Base-by-base conservation (phyloP, 2,888 invertebrate species). In the Frankliniella fusca region DNA sequence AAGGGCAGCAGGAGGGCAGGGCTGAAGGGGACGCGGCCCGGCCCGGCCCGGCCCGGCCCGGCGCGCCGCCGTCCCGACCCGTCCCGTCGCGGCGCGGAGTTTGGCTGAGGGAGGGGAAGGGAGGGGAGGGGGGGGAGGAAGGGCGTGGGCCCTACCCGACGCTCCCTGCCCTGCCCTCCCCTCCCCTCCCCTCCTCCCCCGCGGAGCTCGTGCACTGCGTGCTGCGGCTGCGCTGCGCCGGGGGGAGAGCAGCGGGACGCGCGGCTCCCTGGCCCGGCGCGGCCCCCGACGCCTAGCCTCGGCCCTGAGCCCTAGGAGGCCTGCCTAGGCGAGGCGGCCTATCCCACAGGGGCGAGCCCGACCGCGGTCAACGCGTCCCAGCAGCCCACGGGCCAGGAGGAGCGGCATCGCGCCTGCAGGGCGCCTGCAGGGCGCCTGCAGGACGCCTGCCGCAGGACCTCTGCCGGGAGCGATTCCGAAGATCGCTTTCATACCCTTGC, bases 81-180 rank as follows among this genome's bases (percentile, higher is more conserved):
- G 54, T 5, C 18, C 54, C 70, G 70, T n/a, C 23, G 11, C 70
- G 70, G 27, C 70, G 70, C 70, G 70, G 70, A 76, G 70, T 76
- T 76, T 76, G 61, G 61, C 61, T 61, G 61, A 20, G 70, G 27
- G 70, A 54, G 70, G 70, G 23, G 70, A 27, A 12, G 70, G 70
- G 27, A 61, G 61, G n/a, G 61, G 70, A 76, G 10, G 70, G 23
- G 65, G 8, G 11, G 70, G 23, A 70, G 70, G 70, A 23, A 27
- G 70, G 12, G 27, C 61, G 20, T 23, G 70, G 23, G 70, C 70
- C 70, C 70, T 70, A 65, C 20, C 65, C 65, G 65, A 65, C 20
- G 23, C 70, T 20, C 9, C 23, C 23, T 11, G n/a, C 70, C 70
- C 27, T 23, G 12, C 23, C 70, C 70, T 27, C 70, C 11, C n/a